Base-by-base conservation (phyloP, 2,888 invertebrate genomes). In the Frankliniella fusca region DNA sequence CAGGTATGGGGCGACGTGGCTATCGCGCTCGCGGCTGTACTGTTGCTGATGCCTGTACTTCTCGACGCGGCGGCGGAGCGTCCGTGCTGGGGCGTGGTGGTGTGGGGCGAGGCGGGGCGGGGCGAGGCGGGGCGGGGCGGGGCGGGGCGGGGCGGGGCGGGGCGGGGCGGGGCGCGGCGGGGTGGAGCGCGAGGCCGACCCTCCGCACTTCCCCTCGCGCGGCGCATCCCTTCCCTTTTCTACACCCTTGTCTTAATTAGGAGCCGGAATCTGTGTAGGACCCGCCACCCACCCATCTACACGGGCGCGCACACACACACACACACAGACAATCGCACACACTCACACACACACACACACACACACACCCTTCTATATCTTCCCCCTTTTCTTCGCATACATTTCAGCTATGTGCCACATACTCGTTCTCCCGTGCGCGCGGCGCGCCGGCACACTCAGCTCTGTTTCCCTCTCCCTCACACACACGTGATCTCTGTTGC, bases 221-320 rank as follows among this genome's bases (percentile, higher is more conserved):
- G 38, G 38, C 38, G 38, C 38, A 38, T 87, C 61, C 61, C 61
- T 61, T 23, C 27, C 70, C 70, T 38, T 23, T 27, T 27, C 70
- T 27, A 23, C 90, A 90, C 91, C 92, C 91, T 91, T 90, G 92
- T 93, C 93, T 93, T 93, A 93, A 93, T 93, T 93, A 93, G 93
- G 92, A 93, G 92, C 92, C 92, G 92, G 93, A 93, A 93, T 93
- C 93, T 93, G 93, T 91, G 70, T 76, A 76, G 70, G 70, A 76
- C 70, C 70, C 23, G 27, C 70, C 23, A 70, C 70, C 70, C 70
- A n/a, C 70, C 70, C 70, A n/a, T 65, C 65, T n/a, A 15, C 65
- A 23, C 70, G 5, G 23, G 70, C 70, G 10, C 70, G 23, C 27
- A 1, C 70, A 5, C 38, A 38, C 38, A 38, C 38, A 38, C 38